phyloP scores from a whole-genome alignment of 2,113 vertebrate species.

The Delphinus delphis region DNA sequence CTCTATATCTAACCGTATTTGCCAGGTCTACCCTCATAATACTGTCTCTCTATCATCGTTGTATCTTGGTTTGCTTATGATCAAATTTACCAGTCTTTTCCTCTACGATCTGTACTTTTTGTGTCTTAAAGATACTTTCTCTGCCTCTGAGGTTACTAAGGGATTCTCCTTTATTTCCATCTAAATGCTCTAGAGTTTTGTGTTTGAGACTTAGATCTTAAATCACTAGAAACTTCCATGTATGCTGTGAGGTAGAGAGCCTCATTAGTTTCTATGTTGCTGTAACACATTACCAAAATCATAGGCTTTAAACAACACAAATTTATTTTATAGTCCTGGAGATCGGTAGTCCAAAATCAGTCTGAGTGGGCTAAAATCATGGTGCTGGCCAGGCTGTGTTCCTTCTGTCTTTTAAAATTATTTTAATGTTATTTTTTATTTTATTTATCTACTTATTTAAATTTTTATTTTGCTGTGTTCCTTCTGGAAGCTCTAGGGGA shows the following conservation, averaged over 20 bases:
- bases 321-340: conserved; percentile 23
- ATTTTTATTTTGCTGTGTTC: not conserved
- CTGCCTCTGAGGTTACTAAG: not conserved
- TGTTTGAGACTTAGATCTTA: conserved; percentile 7
- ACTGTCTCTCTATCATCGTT: not conserved
- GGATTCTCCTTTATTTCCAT: not conserved
- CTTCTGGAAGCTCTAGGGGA: not conserved
- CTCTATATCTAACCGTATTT: not conserved
- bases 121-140: not conserved
- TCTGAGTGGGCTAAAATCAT: not conserved
- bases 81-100: not conserved
- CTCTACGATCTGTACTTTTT: not conserved
- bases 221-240: not conserved
- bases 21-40: not conserved
- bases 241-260: not conserved
- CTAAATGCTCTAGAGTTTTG: not conserved
- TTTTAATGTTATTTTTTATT: not conserved
- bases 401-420: not conserved
- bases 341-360: not conserved
- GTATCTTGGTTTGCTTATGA: not conserved
- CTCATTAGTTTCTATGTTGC: not conserved
- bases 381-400: not conserved
- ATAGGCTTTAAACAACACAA: not conserved
- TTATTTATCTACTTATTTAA: not conserved
- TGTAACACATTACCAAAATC: not conserved